Conservation (phyloP, 2,113 vertebrate genomes). For the Melanocharis versteri region DNA sequence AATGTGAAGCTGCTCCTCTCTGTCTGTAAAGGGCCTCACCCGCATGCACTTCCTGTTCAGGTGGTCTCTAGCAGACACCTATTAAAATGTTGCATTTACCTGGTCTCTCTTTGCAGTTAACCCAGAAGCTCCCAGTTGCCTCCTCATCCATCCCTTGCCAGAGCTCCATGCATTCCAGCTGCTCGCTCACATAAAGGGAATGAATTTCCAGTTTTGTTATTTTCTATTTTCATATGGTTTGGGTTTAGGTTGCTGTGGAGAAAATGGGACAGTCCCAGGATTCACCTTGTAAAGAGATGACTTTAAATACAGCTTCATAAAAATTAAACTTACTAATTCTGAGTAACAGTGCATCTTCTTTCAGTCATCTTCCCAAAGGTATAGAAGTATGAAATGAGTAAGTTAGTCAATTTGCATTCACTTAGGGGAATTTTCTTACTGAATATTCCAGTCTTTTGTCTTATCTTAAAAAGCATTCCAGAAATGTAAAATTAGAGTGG, state of each 20-base stretch:
- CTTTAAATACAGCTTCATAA: not conserved
- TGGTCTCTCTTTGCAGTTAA: not conserved
- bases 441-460: not conserved
- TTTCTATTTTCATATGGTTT: not conserved
- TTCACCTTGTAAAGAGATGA: not conserved
- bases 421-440: not conserved
- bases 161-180: not conserved
- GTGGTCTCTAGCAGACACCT: not conserved
- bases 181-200: not conserved
- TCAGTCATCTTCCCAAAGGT: not conserved
- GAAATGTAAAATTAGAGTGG: not conserved
- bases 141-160: not conserved
- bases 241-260: not conserved
- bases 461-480: not conserved
- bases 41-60: not conserved
- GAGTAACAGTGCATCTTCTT: not conserved
- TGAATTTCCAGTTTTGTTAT: not conserved
- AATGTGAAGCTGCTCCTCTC: not conserved
- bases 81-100: not conserved
- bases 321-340: not conserved
- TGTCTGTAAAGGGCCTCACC: not conserved
- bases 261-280: not conserved
- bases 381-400: not conserved
- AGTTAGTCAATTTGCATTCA: not conserved
- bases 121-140: not conserved